These are phyloP conservation scores for Mantis religiosa DNA, from an alignment of 2,888 invertebrate species.

Conservation along the genomic window DNA sequence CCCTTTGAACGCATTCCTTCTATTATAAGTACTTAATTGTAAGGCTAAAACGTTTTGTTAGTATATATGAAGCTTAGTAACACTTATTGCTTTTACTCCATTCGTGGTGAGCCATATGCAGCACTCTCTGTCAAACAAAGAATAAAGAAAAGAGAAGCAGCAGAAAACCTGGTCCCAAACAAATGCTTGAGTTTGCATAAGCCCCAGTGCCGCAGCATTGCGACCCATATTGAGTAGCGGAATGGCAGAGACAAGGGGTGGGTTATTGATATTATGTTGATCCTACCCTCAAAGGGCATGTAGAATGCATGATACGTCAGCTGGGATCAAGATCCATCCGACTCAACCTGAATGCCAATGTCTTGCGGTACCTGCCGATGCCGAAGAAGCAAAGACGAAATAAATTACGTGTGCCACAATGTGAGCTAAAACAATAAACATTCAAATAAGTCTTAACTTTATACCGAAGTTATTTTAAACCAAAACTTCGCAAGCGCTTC, in stretches of 20 bases:
- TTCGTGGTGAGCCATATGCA: too few species aligned
- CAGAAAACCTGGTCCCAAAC: not conserved
- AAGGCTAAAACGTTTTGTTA: too few species aligned
- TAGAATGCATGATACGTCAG: not conserved
- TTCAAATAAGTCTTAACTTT: not conserved
- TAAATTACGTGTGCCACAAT: not conserved
- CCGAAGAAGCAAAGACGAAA: not conserved
- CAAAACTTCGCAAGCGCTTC: too few species aligned
- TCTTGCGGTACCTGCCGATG: not conserved
- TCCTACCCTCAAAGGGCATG: not conserved
- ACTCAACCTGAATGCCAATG: not conserved
- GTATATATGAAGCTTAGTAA: too few species aligned
- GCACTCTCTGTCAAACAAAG: not conserved
- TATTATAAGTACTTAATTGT: too few species aligned
- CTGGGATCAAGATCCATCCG: not conserved
- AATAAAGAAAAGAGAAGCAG: too few species aligned
- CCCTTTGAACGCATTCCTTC: too few species aligned
- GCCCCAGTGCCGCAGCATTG: not conserved
- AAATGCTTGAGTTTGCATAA: not conserved
- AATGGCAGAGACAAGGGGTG: not conserved
- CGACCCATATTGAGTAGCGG: not conserved
- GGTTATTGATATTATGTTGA: not conserved
- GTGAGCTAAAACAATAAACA: not conserved
- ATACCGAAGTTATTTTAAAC: too few species aligned
- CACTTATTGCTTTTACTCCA: too few species aligned